Evolutionary conservation across 2,797 vertebrate genomes (phyloP).

Genomic region (Sternotherus odoratus): DNA sequence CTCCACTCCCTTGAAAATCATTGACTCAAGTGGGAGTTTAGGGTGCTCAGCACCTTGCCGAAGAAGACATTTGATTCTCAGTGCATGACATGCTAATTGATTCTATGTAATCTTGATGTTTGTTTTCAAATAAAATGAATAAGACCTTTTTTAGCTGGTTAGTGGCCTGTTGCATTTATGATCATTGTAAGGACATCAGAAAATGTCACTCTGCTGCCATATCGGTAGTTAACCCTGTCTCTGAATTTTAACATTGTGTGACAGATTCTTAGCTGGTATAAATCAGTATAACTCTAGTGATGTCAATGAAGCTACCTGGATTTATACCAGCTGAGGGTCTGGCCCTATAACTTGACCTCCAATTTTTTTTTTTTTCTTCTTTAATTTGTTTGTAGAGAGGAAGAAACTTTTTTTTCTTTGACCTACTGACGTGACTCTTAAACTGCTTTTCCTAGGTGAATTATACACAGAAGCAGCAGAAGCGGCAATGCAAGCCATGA

Average conservation of each 20-base stretch:
- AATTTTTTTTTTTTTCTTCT: neutral
- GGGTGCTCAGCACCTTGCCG: neutral
- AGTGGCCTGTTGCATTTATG: fast-evolving
- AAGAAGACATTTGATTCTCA: neutral
- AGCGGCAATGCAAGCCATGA: conserved; percentile 95
- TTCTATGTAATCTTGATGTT: neutral
- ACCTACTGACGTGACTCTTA: neutral
- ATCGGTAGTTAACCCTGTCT: neutral
- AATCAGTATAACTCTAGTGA: neutral
- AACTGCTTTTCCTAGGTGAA: conserved; percentile 84
- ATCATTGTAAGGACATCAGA: neutral
- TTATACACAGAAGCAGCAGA: conserved; percentile 96
- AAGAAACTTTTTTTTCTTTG: neutral
- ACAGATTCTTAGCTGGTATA: neutral
- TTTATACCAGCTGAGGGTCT: neutral
- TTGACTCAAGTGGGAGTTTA: neutral
- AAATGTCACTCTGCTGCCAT: neutral
- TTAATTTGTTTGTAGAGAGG: neutral
- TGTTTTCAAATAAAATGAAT: neutral
- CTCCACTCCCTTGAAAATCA: neutral
- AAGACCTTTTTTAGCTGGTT: neutral
- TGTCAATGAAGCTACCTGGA: neutral
- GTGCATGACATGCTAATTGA: neutral
- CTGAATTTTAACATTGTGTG: neutral
- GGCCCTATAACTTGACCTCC: neutral